Evolutionary conservation across 2,888 invertebrate genomes (phyloP).

Genomic region (Ectemnius continuus): DNA sequence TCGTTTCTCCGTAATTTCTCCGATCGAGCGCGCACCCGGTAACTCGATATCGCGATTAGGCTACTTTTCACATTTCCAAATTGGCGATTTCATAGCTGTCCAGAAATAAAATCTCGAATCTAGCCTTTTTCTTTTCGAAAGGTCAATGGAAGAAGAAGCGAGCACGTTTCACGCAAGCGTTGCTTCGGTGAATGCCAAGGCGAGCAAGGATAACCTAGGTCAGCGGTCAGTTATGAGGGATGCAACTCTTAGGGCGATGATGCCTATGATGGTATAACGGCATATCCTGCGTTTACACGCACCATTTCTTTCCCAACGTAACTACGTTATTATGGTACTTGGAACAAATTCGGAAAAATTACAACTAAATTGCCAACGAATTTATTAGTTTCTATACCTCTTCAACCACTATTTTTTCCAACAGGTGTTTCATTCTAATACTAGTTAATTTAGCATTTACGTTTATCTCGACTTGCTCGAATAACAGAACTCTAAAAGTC

Average conservation of each 20-base stretch:
- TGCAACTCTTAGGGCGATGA: constrained; percentile 17
- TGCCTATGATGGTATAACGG: background rate
- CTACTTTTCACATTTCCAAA: constrained; percentile 34
- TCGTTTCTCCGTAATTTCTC: constrained; percentile 47
- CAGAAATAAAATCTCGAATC: constrained; percentile 44
- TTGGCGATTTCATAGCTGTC: constrained; percentile 27
- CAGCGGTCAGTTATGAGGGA: constrained; percentile 48
- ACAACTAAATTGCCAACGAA: too few relatives aligned
- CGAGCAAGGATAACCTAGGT: constrained; percentile 30
- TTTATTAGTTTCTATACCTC: too few relatives aligned
- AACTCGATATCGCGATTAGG: constrained; percentile 53
- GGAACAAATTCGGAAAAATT: too few relatives aligned
- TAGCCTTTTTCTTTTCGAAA: constrained; percentile 25
- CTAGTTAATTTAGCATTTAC: too few relatives aligned
- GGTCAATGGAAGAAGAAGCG: constrained; percentile 38
- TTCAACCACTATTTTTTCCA: too few relatives aligned
- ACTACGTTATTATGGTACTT: too few relatives aligned
- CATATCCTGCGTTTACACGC: background rate
- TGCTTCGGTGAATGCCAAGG: constrained; percentile 56
- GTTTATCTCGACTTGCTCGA: too few relatives aligned
- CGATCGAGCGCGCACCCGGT: constrained; percentile 57
- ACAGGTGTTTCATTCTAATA: too few relatives aligned
- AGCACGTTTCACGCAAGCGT: constrained; percentile 62
- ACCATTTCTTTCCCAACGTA: background rate
- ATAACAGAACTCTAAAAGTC: too few relatives aligned